Evolutionary conservation across 2,888 invertebrate genomes (phyloP), one percentile per base, ranked within the genome.

Genomic region (Drosophila maculinotata): DNA sequence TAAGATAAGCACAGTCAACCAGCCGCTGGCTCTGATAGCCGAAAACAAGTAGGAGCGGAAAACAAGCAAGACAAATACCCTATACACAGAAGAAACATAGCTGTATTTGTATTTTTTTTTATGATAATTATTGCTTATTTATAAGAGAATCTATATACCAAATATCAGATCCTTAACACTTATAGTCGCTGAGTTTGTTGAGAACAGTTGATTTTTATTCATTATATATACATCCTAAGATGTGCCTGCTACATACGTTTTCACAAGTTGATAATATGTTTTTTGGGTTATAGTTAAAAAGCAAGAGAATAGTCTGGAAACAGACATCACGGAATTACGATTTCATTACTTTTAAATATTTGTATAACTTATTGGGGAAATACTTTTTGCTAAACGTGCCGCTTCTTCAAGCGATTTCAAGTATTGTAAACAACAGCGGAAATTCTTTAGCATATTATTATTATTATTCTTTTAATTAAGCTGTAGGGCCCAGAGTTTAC

Each of bases 1-100:
- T 87, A 79, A 87, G 81, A 85, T 85, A 81, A 75, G 49, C 26
- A 7, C 6, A 31, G 35, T 23, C 23, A 25, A 25, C 5, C 1
- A 26, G 30, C 5, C 23, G 38, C 44, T 7, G 47, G 23, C 15
- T 52, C 28, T 45, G 75, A 70, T 70, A 69, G 38, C 51, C 28
- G 6, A 12, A 12, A 35, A 25, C 31, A 26, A 26, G 33, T 9
- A 10, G 20, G 20, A 20, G 20, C 20, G 2, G 20, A 20, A 20
- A 20, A 20, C 20, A 20, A 20, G 20, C 20, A 10, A n/a, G 1
- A 4, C 5, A 5, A 4, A 4, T 30, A 30, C n/a, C n/a, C 4
- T 30, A 5, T 30, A 30, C 10, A 30, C 30, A 30, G n/a, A 4
- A 10, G 30, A 1, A n/a, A 10, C 4, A 4, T 3, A 30, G 4